Conservation (phyloP, 2,113 vertebrate species). For the Rhabdornis inornatus region DNA sequence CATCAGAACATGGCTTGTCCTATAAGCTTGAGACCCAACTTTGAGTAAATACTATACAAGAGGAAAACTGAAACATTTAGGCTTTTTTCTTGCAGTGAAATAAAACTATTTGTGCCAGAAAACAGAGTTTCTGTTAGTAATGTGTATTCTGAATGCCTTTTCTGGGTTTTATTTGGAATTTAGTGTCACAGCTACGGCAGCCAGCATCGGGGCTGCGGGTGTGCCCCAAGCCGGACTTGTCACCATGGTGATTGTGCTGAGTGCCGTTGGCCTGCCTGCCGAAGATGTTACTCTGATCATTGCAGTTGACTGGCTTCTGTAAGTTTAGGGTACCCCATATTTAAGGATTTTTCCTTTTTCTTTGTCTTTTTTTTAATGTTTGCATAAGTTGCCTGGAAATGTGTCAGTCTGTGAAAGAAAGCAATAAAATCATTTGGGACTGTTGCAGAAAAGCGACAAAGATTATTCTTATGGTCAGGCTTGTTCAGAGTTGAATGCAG, state of each 20-base stretch:
- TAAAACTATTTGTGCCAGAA: not conserved
- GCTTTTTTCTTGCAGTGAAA: not conserved
- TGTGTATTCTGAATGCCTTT: conserved; percentile 10
- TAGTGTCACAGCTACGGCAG: conserved; percentile 94
- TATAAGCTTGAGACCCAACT: not conserved
- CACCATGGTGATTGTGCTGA: conserved; percentile 98
- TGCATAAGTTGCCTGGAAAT: not conserved
- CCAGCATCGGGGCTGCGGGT: conserved; percentile 94
- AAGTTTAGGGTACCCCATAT: conserved; percentile 69
- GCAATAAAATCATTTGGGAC: not conserved
- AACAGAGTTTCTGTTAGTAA: not conserved
- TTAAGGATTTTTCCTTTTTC: not conserved
- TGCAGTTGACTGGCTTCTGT: conserved; percentile 98
- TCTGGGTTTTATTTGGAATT: conserved; percentile 22
- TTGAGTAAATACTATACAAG: not conserved
- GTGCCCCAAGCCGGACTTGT: conserved; percentile 96
- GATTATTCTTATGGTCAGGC: not conserved
- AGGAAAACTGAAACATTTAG: not conserved
- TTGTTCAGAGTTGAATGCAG: not conserved
- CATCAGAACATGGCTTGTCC: not conserved
- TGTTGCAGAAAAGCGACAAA: not conserved
- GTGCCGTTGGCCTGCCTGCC: conserved; percentile 90
- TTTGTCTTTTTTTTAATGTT: not conserved
- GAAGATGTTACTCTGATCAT: conserved; percentile 95
- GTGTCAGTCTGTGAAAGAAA: not conserved